phyloP scores from a whole-genome alignment of 2,888 invertebrate genomes.

The Chloroclystis v-ata region DNA sequence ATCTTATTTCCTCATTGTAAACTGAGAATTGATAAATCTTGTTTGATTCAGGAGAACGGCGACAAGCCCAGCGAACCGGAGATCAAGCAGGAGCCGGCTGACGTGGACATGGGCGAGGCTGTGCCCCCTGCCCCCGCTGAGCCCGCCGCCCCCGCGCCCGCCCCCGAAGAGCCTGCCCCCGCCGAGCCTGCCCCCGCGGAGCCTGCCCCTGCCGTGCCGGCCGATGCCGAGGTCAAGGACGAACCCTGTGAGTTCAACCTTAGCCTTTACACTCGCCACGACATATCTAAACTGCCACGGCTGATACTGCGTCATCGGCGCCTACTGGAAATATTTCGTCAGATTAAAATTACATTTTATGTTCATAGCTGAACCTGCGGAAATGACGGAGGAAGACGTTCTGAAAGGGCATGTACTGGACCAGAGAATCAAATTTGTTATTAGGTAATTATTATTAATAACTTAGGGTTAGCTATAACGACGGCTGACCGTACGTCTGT shows the following conservation, averaged over 20 bases:
- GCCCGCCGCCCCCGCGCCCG: conserved; percentile 1
- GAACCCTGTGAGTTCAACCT: neutral
- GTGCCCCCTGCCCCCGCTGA: no score
- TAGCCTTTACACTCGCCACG: neutral
- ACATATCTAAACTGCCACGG: no score
- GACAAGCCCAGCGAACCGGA: conserved; percentile 33
- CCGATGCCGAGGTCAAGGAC: conserved; percentile 3
- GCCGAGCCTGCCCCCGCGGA: no score
- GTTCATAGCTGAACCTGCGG: conserved; percentile 14
- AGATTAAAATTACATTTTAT: neutral
- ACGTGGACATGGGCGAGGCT: no score
- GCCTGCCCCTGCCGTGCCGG: no score
- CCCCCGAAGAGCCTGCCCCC: no score
- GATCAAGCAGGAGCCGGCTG: conserved; percentile 38
- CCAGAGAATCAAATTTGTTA: conserved; percentile 54
- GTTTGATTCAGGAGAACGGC: conserved; percentile 47
- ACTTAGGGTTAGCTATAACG: no score
- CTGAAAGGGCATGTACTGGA: conserved; percentile 44
- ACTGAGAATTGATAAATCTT: no score
- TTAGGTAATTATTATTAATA: conserved; percentile 40
- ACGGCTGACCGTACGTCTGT: no score
- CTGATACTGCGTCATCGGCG: no score
- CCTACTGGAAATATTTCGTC: no score
- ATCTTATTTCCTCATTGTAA: neutral
- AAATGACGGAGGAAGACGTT: conserved; percentile 49